Evolutionary conservation across 2,888 invertebrate species (phyloP).

Genomic region (Conistra vaccinii): DNA sequence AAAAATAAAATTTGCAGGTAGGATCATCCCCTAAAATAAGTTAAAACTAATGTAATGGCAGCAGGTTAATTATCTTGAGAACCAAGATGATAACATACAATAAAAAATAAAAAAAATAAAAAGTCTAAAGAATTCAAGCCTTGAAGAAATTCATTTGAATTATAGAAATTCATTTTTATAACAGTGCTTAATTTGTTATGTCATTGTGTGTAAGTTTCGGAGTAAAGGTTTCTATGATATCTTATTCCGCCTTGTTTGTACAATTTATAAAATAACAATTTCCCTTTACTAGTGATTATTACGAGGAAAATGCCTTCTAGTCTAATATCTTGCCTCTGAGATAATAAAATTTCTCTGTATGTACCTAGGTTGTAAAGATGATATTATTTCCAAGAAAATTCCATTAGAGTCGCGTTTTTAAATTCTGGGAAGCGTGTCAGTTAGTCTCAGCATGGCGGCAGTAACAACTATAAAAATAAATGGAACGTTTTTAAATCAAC

Average conservation of each 20-base stretch:
- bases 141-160: too few species aligned
- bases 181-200: not conserved
- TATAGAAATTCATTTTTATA: too few species aligned
- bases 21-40: too few species aligned
- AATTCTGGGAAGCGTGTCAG: constrained; percentile 34
- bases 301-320: not conserved
- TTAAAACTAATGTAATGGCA: too few species aligned
- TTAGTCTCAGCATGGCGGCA: not conserved
- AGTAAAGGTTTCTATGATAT: too few species aligned
- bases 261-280: not conserved
- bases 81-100: too few species aligned
- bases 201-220: not conserved
- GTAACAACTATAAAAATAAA: constrained; percentile 32
- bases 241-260: too few species aligned
- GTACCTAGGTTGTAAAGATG: constrained; percentile 22
- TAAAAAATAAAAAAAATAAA: too few species aligned
- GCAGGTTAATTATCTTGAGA: too few species aligned
- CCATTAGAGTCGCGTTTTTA: not conserved
- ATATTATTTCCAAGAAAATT: constrained; percentile 24
- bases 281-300: not conserved
- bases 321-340: not conserved
- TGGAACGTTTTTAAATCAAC: constrained; percentile 10
- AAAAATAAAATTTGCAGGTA: too few species aligned
- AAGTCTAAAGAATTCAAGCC: too few species aligned
- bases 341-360: not conserved